Evolutionary conservation across 1,140 invertebrate species (phyloP).

Genomic region (Drosophila paulistorum): DNA sequence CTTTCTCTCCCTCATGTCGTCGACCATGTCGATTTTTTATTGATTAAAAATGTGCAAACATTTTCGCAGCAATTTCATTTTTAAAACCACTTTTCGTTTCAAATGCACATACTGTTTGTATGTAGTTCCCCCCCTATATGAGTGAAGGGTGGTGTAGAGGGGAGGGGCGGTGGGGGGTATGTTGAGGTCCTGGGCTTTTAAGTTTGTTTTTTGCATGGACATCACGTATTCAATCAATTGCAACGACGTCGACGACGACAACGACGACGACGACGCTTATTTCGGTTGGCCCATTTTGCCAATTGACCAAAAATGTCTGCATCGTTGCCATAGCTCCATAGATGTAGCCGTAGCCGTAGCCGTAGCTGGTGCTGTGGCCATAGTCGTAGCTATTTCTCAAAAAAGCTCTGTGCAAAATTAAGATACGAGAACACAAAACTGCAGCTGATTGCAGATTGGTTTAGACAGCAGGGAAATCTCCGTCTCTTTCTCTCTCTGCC

Average conservation of each 20-base stretch:
- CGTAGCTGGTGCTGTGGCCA: neutral
- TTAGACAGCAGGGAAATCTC: conserved; percentile 56
- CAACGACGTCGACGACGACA: conserved; percentile 66
- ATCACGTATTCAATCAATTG: conserved; percentile 81
- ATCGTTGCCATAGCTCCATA: conserved; percentile 28
- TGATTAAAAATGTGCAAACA: conserved; percentile 81
- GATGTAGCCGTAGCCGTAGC: neutral
- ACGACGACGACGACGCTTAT: conserved; percentile 52
- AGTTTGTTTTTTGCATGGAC: conserved; percentile 80
- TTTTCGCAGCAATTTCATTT: conserved; percentile 76
- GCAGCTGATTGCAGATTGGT: conserved; percentile 75
- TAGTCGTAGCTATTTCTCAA: conserved; percentile 10
- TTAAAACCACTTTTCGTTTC: conserved; percentile 77
- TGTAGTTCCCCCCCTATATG: neutral
- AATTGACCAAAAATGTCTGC: conserved; percentile 75
- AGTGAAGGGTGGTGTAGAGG: neutral
- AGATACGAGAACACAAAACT: conserved; percentile 67
- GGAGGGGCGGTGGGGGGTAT: neutral
- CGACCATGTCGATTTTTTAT: conserved; percentile 51
- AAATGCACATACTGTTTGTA: conserved; percentile 40
- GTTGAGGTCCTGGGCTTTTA: conserved; percentile 53
- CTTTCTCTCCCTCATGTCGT: neutral
- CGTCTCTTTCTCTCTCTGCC: neutral
- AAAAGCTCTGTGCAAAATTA: conserved; percentile 57
- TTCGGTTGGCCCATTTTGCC: conserved; percentile 74